These are phyloP conservation scores for Triops longicaudatus DNA, from an alignment of 1,140 invertebrate species.

Conservation along the genomic window DNA sequence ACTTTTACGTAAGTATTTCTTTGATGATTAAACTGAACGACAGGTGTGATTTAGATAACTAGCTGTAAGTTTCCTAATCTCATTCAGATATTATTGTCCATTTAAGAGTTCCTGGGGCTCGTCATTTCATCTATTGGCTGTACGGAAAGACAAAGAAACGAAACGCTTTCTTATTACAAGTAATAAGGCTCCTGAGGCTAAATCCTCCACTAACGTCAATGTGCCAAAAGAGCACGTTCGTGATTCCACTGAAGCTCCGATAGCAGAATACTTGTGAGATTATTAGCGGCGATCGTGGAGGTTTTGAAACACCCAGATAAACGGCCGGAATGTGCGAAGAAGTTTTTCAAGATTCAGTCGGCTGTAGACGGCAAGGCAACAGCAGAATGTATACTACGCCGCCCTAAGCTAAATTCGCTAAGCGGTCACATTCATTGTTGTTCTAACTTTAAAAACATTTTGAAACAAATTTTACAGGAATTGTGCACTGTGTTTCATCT, in stretches of 20 bases:
- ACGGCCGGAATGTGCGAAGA: background rate
- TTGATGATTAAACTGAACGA: too few species aligned
- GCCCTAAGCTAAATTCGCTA: background rate
- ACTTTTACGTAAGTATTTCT: too few species aligned
- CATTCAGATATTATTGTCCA: too few species aligned
- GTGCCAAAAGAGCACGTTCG: background rate
- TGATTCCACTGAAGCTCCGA: background rate
- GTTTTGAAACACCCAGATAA: slow-evolving; percentile 2
- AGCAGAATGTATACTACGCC: background rate
- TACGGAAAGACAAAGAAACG: background rate
- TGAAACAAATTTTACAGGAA: too few species aligned
- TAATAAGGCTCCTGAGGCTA: background rate
- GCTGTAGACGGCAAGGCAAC: background rate
- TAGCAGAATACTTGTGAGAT: background rate
- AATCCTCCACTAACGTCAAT: background rate
- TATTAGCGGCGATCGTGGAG: background rate
- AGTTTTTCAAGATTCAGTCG: background rate
- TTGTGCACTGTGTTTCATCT: too few species aligned
- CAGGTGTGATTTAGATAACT: too few species aligned
- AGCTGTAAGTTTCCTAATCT: too few species aligned
- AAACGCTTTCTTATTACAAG: background rate
- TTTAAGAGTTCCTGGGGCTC: too few species aligned
- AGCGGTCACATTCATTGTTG: slow-evolving; percentile 11
- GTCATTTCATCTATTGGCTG: too few species aligned
- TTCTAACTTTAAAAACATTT: background rate